phyloP scores from a whole-genome alignment of 2,113 vertebrate species.

The Prietella phreatophila region DNA sequence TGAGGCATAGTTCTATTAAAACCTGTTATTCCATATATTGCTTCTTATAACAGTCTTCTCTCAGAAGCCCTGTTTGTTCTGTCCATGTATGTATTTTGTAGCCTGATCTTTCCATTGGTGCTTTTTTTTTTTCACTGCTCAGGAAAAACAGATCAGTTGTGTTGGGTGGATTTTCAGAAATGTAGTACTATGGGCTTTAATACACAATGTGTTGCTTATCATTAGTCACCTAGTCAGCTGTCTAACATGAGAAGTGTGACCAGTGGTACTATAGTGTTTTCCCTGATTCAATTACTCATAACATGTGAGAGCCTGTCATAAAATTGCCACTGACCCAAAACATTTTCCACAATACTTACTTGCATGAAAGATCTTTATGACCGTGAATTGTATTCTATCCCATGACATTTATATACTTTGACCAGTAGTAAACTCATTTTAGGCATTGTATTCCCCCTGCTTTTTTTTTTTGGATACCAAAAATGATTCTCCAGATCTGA shows the following conservation, averaged over 20 bases:
- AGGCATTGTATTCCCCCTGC: neutral
- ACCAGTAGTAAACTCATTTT: neutral
- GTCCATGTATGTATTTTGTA: neutral
- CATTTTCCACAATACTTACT: neutral
- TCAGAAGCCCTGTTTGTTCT: neutral
- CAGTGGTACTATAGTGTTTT: neutral
- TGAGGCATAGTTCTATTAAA: neutral
- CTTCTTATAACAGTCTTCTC: neutral
- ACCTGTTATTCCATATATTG: neutral
- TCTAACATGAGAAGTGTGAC: neutral
- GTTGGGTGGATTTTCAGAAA: conserved; percentile 15
- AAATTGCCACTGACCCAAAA: neutral
- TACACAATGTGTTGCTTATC: conserved; percentile 1
- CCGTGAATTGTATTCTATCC: neutral
- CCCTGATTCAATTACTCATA: neutral
- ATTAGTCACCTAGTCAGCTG: conserved; percentile 9
- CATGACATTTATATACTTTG: neutral
- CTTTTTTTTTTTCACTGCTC: neutral
- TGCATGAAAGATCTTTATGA: neutral
- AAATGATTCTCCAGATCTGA: conserved; percentile 8
- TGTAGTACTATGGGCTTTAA: neutral
- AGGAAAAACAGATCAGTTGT: neutral
- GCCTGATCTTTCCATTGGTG: neutral
- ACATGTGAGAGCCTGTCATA: neutral
- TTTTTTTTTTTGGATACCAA: neutral